A percentile compares a stretch with the other conserved stretches of the same genome.
Evolutionary conservation across 2,113 vertebrate genomes (phyloP).

Genomic region (Sardina pilchardus): DNA sequence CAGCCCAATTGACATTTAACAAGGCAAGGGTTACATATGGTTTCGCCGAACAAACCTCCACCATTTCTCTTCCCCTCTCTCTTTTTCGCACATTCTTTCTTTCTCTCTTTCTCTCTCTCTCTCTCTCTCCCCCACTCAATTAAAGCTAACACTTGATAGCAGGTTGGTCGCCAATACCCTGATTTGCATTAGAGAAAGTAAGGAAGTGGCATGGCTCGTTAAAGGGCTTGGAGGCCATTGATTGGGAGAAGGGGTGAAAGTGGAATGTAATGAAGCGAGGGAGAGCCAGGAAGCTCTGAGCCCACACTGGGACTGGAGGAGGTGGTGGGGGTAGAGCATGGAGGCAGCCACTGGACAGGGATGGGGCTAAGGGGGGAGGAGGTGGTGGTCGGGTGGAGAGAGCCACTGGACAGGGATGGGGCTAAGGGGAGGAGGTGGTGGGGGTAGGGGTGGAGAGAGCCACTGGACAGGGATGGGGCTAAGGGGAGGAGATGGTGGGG

Average conservation of each 20-base stretch:
- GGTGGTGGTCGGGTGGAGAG: too few relatives aligned
- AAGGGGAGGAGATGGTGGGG: not conserved
- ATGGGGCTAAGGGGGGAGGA: too few relatives aligned
- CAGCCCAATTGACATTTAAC: conserved; percentile 30
- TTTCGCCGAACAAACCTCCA: conserved; percentile 27
- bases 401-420: too few relatives aligned
- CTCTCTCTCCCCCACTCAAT: conserved; percentile 62
- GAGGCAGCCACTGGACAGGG: not conserved
- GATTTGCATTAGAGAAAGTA: conserved; percentile 70
- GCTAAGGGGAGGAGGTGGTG: too few relatives aligned
- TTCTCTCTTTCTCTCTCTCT: conserved; percentile 33
- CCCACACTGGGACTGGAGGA: not conserved
- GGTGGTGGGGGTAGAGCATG: not conserved
- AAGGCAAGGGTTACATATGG: conserved; percentile 31
- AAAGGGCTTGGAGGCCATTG: conserved; percentile 61
- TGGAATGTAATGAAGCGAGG: conserved; percentile 63
- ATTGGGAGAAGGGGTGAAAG: conserved; percentile 58
- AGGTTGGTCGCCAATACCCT: conserved; percentile 71
- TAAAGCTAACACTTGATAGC: conserved; percentile 67
- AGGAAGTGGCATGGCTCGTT: conserved; percentile 68
- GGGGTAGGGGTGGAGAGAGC: conserved; percentile 20
- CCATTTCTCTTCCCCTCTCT: not conserved
- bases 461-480: not conserved
- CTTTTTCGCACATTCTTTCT: conserved; percentile 39
- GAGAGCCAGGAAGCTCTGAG: not conserved